phyloP scores from a whole-genome alignment of 2,113 vertebrate species.

The Rhadina sibilatrix region DNA sequence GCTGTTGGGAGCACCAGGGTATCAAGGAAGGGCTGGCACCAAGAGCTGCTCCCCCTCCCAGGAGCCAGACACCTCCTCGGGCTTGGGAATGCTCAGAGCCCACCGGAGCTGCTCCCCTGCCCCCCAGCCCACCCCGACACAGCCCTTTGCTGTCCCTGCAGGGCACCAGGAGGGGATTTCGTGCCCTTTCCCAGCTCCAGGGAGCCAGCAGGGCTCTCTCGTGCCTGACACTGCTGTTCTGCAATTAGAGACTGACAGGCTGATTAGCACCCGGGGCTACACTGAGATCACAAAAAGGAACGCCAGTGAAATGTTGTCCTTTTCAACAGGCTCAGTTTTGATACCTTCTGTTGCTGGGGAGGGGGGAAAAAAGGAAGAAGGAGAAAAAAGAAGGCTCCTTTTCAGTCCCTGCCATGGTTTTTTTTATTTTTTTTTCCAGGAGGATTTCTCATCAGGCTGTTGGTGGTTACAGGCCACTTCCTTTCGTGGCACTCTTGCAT shows the following conservation, averaged over 20 bases:
- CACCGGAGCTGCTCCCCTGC: rapidly evolving
- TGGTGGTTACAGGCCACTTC: conserved; percentile 29
- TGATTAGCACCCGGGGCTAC: conserved; percentile 59
- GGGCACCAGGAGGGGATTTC: background rate
- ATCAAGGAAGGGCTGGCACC: background rate
- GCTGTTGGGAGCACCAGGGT: background rate
- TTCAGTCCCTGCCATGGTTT: background rate
- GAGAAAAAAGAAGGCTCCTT: background rate
- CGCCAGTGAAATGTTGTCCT: background rate
- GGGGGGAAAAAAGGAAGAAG: background rate
- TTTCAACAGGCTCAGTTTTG: conserved; percentile 37
- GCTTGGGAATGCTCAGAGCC: background rate
- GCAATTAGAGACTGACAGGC: conserved; percentile 68
- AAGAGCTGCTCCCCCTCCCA: background rate
- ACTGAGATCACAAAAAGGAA: conserved; percentile 38
- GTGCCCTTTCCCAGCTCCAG: background rate
- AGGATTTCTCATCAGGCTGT: conserved; percentile 46
- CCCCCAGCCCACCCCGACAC: background rate
- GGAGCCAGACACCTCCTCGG: background rate
- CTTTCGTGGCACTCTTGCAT: conserved; percentile 24
- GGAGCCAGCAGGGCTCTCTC: background rate
- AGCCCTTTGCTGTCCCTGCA: background rate
- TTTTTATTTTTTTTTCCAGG: conserved; percentile 18
- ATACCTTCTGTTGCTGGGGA: conserved; percentile 44
- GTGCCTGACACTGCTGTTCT: conserved; percentile 30